Conservation (phyloP, 1,140 invertebrate genomes). For the Hyles vespertilio region DNA sequence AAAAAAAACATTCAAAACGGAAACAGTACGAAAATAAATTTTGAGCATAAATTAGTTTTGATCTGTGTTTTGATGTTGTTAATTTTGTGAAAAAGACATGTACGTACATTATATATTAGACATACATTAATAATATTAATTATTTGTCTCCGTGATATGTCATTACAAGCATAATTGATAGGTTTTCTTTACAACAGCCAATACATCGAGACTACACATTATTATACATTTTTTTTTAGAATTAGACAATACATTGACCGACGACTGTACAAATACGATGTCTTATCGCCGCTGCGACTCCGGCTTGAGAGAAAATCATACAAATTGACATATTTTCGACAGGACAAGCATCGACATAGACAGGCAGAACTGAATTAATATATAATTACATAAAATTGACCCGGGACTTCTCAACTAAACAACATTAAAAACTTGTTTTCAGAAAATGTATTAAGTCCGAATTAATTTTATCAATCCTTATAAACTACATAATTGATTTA, state of each 20-base stretch:
- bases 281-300: neutral
- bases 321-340: slow-evolving; percentile 26
- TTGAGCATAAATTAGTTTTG: slow-evolving; percentile 27
- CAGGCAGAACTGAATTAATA: slow-evolving; percentile 33
- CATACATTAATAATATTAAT: slow-evolving; percentile 14
- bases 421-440: too few species aligned
- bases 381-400: too few species aligned
- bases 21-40: slow-evolving; percentile 19
- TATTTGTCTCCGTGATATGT: slow-evolving; percentile 72
- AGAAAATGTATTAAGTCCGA: too few species aligned
- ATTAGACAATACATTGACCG: slow-evolving; percentile 1
- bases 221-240: too few species aligned
- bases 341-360: slow-evolving; percentile 45
- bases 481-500: slow-evolving; percentile 28
- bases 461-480: slow-evolving; percentile 24
- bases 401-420: too few species aligned
- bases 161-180: slow-evolving; percentile 21
- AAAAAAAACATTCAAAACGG: slow-evolving; percentile 12
- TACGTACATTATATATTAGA: neutral
- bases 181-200: slow-evolving; percentile 1
- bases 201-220: too few species aligned
- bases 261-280: neutral
- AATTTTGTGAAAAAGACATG: slow-evolving; percentile 24
- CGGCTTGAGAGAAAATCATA: neutral
- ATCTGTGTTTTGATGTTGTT: neutral